phyloP scores from a whole-genome alignment of 2,888 invertebrate genomes.

The Limnephilus lunatus region DNA sequence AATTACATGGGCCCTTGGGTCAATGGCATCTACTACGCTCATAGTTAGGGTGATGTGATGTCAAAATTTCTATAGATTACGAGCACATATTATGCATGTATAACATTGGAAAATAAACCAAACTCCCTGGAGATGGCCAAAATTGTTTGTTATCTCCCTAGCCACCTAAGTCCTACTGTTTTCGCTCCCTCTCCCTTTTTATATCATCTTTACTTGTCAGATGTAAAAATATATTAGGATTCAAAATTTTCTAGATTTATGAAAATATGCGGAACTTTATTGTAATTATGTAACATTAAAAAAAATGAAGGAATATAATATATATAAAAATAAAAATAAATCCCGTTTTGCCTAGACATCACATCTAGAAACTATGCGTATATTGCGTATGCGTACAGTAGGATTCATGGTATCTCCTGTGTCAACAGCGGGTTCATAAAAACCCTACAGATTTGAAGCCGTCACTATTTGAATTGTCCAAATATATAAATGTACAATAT shows the following conservation, averaged over 20 bases:
- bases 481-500: background rate
- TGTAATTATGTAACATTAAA: too few species aligned
- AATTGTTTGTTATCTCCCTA: background rate
- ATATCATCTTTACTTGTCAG: background rate
- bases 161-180: background rate
- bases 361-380: background rate
- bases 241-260: background rate
- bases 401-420: background rate
- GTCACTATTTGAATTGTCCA: background rate
- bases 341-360: background rate
- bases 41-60: background rate
- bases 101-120: background rate
- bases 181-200: background rate
- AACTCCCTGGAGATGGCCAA: background rate
- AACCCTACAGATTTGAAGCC: background rate
- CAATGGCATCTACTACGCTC: background rate
- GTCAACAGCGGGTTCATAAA: background rate
- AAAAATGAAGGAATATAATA: too few species aligned
- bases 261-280: background rate
- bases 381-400: too few species aligned
- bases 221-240: background rate
- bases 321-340: too few species aligned
- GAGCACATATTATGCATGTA: background rate
- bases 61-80: background rate
- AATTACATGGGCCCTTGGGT: background rate